Conservation (phyloP, 64 coral and sea anemone species). For the Dendrophyllia cribrosa region DNA sequence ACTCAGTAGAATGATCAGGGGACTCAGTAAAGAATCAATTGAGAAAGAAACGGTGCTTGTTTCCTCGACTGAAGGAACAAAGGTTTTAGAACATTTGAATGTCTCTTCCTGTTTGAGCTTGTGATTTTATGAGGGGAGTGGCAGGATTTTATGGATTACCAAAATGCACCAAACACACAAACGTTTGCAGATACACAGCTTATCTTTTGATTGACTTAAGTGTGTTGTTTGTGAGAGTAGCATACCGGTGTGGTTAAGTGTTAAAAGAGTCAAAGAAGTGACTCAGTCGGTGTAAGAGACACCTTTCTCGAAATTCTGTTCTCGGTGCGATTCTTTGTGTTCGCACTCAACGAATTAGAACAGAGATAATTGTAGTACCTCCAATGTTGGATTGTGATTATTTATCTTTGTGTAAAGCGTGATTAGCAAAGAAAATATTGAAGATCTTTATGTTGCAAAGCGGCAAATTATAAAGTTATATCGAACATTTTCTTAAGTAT, state of each 20-base stretch:
- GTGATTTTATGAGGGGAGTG: neutral
- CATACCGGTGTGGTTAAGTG: neutral
- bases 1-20: too few relatives aligned
- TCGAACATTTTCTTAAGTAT: too few relatives aligned
- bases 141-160: neutral
- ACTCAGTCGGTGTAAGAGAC: too few relatives aligned
- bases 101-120: neutral
- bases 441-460: neutral
- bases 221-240: neutral
- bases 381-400: too few relatives aligned
- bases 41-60: neutral
- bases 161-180: neutral
- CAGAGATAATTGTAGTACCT: too few relatives aligned
- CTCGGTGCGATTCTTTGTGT: neutral
- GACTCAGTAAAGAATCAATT: too few relatives aligned
- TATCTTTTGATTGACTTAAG: neutral
- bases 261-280: too few relatives aligned
- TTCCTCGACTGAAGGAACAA: constrained; percentile 6
- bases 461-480: neutral
- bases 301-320: too few relatives aligned
- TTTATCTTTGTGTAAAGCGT: neutral
- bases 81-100: neutral
- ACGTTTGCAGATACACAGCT: neutral
- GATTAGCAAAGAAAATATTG: neutral
- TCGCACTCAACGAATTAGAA: too few relatives aligned